Percentiles rank a stretch among this genome's conserved stretches.
phyloP scores from a whole-genome alignment of 2,888 invertebrate genomes.

The Spicauda simplicius region DNA sequence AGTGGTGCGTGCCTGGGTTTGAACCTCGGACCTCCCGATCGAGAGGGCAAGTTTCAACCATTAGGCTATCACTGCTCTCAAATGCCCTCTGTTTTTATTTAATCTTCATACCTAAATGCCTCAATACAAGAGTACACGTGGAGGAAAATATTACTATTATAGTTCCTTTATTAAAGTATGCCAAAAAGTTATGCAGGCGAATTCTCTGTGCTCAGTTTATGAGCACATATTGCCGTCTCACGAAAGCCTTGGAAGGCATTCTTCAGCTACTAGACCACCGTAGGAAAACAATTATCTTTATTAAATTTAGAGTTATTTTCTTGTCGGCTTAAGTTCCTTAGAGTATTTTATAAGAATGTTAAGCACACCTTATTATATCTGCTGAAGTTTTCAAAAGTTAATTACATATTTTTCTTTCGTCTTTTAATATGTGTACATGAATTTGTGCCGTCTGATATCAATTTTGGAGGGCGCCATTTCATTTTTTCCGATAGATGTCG shows the following conservation, averaged over 20 bases:
- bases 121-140: not conserved
- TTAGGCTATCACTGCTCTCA: too few species aligned
- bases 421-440: too few species aligned
- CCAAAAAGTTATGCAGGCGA: not conserved
- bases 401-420: too few species aligned
- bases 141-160: not conserved
- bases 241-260: not conserved
- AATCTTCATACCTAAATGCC: too few species aligned
- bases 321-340: not conserved
- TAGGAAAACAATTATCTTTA: not conserved
- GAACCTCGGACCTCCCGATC: too few species aligned
- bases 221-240: not conserved
- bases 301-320: not conserved
- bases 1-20: too few species aligned
- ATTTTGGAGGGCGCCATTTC: too few species aligned
- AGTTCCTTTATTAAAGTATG: not conserved
- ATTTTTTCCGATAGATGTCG: too few species aligned
- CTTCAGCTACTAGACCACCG: not conserved
- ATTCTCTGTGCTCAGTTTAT: not conserved
- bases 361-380: not conserved
- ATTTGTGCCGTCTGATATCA: too few species aligned
- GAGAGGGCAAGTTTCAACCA: too few species aligned
- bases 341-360: not conserved
- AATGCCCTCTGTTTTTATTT: too few species aligned
- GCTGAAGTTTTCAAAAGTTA: too few species aligned